These are phyloP conservation scores for Parazoanthus atlanticus DNA, from an alignment of 92 coral and sea anemone genomes.

Conservation along the genomic window DNA sequence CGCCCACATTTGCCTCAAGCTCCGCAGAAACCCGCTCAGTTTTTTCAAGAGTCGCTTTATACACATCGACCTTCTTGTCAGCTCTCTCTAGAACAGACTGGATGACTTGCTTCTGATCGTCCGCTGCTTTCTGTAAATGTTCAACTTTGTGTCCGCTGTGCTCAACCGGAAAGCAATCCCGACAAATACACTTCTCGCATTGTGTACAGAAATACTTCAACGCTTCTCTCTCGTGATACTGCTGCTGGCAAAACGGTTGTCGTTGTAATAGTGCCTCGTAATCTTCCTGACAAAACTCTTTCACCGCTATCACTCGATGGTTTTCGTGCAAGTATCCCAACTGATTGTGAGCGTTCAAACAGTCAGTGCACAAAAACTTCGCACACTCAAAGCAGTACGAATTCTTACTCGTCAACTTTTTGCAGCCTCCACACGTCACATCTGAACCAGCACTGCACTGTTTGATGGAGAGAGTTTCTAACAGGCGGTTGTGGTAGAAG, in stretches of 20 bases:
- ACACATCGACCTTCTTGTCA: background rate
- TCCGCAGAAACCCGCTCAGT: no score
- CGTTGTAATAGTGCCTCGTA: background rate
- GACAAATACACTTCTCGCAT: constrained; percentile 18
- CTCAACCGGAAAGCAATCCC: background rate
- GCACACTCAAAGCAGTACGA: no score
- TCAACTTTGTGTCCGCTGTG: constrained; percentile 8
- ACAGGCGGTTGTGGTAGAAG: background rate
- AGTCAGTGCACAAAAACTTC: background rate
- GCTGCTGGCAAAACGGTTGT: background rate
- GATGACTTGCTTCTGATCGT: background rate
- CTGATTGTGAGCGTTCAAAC: background rate
- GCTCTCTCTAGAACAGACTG: background rate
- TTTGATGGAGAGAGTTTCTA: background rate
- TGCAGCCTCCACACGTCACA: background rate
- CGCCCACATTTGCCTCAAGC: no score
- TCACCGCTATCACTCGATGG: no score
- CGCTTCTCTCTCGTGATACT: no score
- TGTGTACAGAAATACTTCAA: constrained; percentile 1
- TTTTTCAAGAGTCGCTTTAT: background rate
- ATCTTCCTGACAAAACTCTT: no score
- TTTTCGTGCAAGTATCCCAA: background rate
- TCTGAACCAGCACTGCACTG: constrained; percentile 14
- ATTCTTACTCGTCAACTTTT: no score
- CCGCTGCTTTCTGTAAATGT: background rate